These are phyloP conservation scores for Lepeophtheirus nordmannii DNA, from an alignment of 2,888 invertebrate genomes.

Conservation along the genomic window DNA sequence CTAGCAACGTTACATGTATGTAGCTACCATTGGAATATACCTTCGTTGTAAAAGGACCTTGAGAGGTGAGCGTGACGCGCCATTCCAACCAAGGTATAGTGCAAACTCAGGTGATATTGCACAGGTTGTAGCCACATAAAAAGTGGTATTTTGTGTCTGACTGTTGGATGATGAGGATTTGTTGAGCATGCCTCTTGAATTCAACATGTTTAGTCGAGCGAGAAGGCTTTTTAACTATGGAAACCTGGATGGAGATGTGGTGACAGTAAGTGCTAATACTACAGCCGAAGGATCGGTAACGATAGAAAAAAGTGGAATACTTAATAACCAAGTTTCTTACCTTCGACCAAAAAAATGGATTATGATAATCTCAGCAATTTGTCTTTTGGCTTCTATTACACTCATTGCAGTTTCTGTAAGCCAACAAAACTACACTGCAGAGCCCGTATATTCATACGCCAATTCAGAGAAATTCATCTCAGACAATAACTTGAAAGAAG, in stretches of 20 bases:
- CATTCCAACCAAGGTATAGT: too few relatives aligned
- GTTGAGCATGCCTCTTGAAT: too few relatives aligned
- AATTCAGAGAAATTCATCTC: not conserved
- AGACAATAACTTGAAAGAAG: not conserved
- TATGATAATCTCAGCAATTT: not conserved
- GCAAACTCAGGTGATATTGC: too few relatives aligned
- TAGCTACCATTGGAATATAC: too few relatives aligned
- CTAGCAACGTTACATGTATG: too few relatives aligned
- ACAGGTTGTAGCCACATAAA: too few relatives aligned
- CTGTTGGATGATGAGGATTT: too few relatives aligned
- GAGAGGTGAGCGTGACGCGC: too few relatives aligned
- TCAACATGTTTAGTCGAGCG: conserved; percentile 6
- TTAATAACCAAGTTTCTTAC: not conserved
- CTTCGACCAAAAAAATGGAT: not conserved
- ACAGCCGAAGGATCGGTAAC: not conserved
- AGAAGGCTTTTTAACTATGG: conserved; percentile 12
- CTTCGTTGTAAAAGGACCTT: too few relatives aligned
- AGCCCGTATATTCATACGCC: not conserved
- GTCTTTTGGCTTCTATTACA: not conserved
- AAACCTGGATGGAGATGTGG: not conserved
- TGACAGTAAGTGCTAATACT: not conserved
- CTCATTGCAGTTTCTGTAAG: not conserved
- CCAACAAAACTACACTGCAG: not conserved
- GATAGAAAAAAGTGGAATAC: not conserved
- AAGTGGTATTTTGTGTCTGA: too few relatives aligned